Conservation (phyloP, 2,113 vertebrate species). For the Brachyistius frenatus region DNA sequence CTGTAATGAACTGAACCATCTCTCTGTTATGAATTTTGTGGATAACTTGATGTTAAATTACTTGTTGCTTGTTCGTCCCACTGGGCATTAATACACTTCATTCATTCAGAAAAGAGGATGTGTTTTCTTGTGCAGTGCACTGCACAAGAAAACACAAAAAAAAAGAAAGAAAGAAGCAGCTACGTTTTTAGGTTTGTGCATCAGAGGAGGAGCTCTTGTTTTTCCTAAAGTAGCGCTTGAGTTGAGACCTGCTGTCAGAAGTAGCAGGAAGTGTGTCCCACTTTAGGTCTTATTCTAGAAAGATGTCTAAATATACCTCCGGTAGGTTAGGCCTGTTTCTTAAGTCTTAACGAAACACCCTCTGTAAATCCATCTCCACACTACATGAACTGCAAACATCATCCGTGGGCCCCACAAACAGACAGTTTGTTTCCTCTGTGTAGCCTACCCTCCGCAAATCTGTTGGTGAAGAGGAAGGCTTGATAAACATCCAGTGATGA, state of each 20-base stretch:
- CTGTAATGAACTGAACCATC: neutral
- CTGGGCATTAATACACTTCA: neutral
- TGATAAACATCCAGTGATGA: constrained; percentile 66
- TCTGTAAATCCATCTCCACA: constrained; percentile 30
- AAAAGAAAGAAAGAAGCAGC: too few species aligned
- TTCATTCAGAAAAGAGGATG: constrained; percentile 17
- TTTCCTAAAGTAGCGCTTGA: neutral
- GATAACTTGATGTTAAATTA: neutral
- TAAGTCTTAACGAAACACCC: constrained; percentile 10
- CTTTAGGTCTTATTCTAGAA: constrained; percentile 30
- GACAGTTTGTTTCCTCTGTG: constrained; percentile 46
- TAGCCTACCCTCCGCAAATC: constrained; percentile 44
- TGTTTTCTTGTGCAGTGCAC: neutral
- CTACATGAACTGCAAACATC: constrained; percentile 34
- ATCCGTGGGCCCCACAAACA: constrained; percentile 25
- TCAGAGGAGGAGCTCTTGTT: neutral
- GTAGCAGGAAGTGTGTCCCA: constrained; percentile 39
- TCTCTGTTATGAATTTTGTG: neutral
- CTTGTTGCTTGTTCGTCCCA: constrained; percentile 11
- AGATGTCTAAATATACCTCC: constrained; percentile 50
- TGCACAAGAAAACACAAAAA: too few species aligned
- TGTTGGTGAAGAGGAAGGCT: constrained; percentile 18
- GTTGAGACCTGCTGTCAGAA: constrained; percentile 8
- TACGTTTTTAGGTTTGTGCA: neutral
- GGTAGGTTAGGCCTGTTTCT: constrained; percentile 12